These are phyloP conservation scores for Anthophora plumipes DNA, from an alignment of 2,888 invertebrate species.

Conservation along the genomic window DNA sequence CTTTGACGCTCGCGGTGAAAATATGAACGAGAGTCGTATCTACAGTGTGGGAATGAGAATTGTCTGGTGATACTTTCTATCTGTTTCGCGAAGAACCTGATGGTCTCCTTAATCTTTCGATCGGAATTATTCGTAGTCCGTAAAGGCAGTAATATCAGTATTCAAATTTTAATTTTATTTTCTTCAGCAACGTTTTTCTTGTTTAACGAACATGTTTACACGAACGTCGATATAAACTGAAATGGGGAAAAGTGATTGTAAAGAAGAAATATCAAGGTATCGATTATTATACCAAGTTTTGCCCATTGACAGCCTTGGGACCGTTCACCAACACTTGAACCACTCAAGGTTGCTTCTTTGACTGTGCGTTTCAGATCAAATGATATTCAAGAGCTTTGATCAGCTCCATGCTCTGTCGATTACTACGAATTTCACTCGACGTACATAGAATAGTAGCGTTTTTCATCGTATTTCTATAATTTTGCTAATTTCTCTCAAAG, in stretches of 20 bases:
- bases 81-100: neutral
- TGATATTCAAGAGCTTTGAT: neutral
- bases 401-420: neutral
- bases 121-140: neutral
- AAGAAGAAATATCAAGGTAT: neutral
- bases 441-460: too few relatives aligned
- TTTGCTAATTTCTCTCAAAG: too few relatives aligned
- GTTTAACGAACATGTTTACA: too few relatives aligned
- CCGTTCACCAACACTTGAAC: neutral
- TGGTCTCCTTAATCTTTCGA: neutral
- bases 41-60: neutral
- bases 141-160: too few relatives aligned
- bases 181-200: too few relatives aligned
- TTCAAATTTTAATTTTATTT: too few relatives aligned
- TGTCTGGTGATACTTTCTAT: slow-evolving; percentile 1
- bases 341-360: neutral
- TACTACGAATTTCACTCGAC: too few relatives aligned
- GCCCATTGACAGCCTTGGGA: neutral
- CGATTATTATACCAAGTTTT: neutral
- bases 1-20: neutral
- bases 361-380: neutral
- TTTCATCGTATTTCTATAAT: too few relatives aligned
- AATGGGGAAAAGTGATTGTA: neutral
- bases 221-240: too few relatives aligned
- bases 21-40: neutral